Conservation (phyloP, 1,140 invertebrate species). For the Epicauta chinensis region DNA sequence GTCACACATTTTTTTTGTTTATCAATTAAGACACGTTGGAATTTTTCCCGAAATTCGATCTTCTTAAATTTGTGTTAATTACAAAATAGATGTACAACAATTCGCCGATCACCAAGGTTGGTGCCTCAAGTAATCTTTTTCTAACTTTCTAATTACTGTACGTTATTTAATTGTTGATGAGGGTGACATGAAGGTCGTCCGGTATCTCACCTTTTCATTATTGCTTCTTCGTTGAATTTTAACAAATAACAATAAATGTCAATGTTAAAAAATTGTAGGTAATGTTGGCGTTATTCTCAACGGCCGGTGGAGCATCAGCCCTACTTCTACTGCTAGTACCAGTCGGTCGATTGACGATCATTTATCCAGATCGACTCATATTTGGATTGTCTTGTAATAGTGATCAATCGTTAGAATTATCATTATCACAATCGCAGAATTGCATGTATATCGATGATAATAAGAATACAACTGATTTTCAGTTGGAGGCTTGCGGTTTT, state of each 20-base stretch:
- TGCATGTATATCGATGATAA: conserved; percentile 49
- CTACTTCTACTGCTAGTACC: conserved; percentile 63
- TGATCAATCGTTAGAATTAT: conserved; percentile 42
- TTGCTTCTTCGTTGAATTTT: not conserved
- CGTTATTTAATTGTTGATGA: no score
- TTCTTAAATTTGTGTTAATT: no score
- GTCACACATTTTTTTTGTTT: no score
- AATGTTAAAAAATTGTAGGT: conserved; percentile 45
- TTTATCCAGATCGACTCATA: conserved; percentile 55
- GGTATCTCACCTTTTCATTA: no score
- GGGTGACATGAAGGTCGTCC: no score
- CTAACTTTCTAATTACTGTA: no score
- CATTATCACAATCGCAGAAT: conserved; percentile 48
- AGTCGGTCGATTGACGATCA: conserved; percentile 59
- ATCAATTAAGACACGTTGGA: no score
- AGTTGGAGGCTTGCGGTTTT: conserved; percentile 52
- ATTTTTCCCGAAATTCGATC: no score
- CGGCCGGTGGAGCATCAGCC: conserved; percentile 58
- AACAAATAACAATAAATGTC: not conserved
- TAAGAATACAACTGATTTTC: conserved; percentile 43
- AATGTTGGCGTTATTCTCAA: conserved; percentile 61
- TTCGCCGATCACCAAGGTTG: no score
- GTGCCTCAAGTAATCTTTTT: no score
- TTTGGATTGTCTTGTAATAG: conserved; percentile 49
- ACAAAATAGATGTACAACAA: no score